Conservation (phyloP, 2,888 invertebrate genomes). For the Corbicula japonica region DNA sequence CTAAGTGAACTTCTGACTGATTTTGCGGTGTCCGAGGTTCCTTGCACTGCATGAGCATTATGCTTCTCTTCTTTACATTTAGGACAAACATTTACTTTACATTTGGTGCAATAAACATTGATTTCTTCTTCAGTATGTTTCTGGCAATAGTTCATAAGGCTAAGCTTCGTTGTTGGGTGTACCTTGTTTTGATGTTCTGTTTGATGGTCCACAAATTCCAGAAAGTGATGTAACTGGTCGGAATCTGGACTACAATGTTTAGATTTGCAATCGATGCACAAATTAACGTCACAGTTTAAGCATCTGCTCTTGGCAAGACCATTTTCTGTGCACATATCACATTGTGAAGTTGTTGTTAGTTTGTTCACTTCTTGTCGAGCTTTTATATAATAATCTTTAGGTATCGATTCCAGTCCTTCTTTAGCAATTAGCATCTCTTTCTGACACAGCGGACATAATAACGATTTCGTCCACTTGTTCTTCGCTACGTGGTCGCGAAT, state of each 20-base stretch:
- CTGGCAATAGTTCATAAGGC: constrained; percentile 38
- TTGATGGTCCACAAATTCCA: constrained; percentile 61
- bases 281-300: constrained; percentile 69
- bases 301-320: constrained; percentile 62
- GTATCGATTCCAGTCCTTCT: constrained; percentile 60
- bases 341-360: constrained; percentile 62
- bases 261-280: constrained; percentile 62
- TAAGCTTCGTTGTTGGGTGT: constrained; percentile 44
- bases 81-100: constrained; percentile 53
- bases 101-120: constrained; percentile 56
- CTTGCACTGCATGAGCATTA: constrained; percentile 68
- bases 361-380: constrained; percentile 65
- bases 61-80: constrained; percentile 69
- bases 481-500: constrained; percentile 64
- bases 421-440: constrained; percentile 69
- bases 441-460: constrained; percentile 69
- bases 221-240: constrained; percentile 66
- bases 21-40: constrained; percentile 63
- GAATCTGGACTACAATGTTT: constrained; percentile 60
- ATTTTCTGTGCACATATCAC: constrained; percentile 64
- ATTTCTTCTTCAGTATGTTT: constrained; percentile 48
- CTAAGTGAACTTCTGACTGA: constrained; percentile 61
- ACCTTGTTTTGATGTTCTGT: constrained; percentile 44
- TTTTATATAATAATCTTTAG: constrained; percentile 68
- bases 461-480: constrained; percentile 65